Conservation (phyloP, 1,140 invertebrate genomes). For the Manduca sexta region DNA sequence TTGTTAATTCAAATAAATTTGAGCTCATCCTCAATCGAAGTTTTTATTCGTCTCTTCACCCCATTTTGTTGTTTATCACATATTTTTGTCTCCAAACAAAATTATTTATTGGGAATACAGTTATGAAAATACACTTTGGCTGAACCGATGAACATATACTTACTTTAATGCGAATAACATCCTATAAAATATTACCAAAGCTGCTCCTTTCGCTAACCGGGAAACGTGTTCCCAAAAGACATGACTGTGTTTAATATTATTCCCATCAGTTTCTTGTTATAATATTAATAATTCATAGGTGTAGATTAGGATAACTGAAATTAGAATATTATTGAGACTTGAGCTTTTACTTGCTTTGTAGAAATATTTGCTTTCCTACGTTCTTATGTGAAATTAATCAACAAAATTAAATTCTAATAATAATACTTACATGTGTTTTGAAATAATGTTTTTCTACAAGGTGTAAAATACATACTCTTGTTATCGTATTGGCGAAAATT, state of each 20-base stretch:
- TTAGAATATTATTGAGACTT: conserved; percentile 58
- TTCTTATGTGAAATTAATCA: conserved; percentile 53
- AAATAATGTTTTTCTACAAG: no score
- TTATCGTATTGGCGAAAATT: no score
- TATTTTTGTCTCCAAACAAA: conserved; percentile 35
- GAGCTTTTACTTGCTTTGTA: conserved; percentile 66
- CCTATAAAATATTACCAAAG: no score
- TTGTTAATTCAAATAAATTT: conserved; percentile 73
- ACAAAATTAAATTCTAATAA: conserved; percentile 3
- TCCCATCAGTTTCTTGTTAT: conserved; percentile 3
- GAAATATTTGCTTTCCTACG: conserved; percentile 46
- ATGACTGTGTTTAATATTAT: no score
- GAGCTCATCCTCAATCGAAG: conserved; percentile 69
- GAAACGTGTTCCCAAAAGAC: no score
- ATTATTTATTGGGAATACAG: neutral
- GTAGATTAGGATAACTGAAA: conserved; percentile 56
- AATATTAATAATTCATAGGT: conserved; percentile 35
- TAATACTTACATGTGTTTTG: no score
- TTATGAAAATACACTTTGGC: no score
- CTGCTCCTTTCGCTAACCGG: no score
- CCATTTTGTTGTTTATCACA: conserved; percentile 30
- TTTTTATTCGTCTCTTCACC: conserved; percentile 62
- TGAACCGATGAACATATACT: no score
- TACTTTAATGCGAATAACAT: no score
- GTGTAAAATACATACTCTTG: neutral